These are phyloP conservation scores for Psittacula echo DNA, from an alignment of 2,797 vertebrate species.

Conservation along the genomic window DNA sequence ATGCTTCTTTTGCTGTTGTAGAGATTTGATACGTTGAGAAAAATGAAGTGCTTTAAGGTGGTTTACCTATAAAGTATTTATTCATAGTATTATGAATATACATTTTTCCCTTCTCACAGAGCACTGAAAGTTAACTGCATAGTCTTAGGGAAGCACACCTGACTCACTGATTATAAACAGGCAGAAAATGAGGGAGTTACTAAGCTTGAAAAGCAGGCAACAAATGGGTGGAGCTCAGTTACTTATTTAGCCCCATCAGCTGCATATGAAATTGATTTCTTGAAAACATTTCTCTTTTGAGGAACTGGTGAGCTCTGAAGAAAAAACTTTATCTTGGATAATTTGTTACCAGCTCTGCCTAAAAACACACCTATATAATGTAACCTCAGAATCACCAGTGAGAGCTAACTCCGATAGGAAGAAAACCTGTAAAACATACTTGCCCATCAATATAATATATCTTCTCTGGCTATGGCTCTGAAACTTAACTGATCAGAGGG, in stretches of 20 bases:
- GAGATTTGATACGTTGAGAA: neutral
- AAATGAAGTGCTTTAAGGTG: neutral
- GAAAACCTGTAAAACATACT: neutral
- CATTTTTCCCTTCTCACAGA: slow-evolving; percentile 6
- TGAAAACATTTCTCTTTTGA: neutral
- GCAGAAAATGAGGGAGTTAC: neutral
- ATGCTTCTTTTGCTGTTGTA: neutral
- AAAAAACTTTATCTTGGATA: neutral
- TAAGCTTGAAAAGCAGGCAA: neutral
- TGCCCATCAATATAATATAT: neutral
- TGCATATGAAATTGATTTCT: neutral
- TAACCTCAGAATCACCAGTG: neutral
- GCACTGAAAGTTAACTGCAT: slow-evolving; percentile 3
- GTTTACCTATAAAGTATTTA: neutral
- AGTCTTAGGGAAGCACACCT: neutral
- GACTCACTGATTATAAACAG: neutral
- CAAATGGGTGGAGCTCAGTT: neutral
- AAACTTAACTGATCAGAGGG: neutral
- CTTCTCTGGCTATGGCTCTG: neutral
- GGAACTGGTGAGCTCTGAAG: neutral
- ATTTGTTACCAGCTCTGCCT: neutral
- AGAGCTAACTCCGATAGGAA: neutral
- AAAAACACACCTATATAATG: neutral
- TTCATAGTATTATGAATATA: neutral
- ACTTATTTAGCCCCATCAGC: neutral